Evolutionary conservation across 2,113 vertebrate species (phyloP), one percentile per base, ranked within the genome.

Genomic region (Girardinichthys multiradiatus): DNA sequence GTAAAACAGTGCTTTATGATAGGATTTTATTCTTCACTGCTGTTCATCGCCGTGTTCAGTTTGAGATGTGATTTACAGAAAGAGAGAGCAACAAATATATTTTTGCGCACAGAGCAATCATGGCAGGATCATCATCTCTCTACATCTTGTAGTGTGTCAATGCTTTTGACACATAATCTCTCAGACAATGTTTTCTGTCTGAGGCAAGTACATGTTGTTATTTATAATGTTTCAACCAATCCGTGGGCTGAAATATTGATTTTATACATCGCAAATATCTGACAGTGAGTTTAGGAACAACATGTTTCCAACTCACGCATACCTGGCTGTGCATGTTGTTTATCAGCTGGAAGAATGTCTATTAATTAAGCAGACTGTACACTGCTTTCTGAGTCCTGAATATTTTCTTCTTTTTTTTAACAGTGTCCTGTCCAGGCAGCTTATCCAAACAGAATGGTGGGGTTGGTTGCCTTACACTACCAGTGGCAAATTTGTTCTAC

Each of bases 241-340:
- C 69, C 60, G 19, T 62, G 45, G 71, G 82, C 66, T 37, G 59
- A 57, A 62, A 26, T 58, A 14, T 33, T 29, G 35, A 72, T 65
- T 37, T 65, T 29, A 27, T 28, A 42, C 63, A 45, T 62, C 9
- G 35, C 15, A 11, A 62, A 35, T 60, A 30, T 60, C 58, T 30
- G 28, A 60, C 58, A 62, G 30, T 12, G 60, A 24, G 28, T 33
- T 29, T 21, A 54, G 48, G 48, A 54, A 54, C 48, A 54, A n/a
- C 48, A 54, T n/a, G 48, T 5, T 45, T 54, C 48, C 48, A 54
- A n/a, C 24, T 62, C 19, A 62, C 30, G 17, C 21, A 33, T 48
- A 77, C 62, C 63, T 84, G 86, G 63, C 78, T 68, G 71, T 75
- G 70, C 76, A 83, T 84, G 86, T 83, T 87, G 76, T 77, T 79